Evolutionary conservation across 1,140 invertebrate genomes (phyloP).

Genomic region (Eciton burchellii): DNA sequence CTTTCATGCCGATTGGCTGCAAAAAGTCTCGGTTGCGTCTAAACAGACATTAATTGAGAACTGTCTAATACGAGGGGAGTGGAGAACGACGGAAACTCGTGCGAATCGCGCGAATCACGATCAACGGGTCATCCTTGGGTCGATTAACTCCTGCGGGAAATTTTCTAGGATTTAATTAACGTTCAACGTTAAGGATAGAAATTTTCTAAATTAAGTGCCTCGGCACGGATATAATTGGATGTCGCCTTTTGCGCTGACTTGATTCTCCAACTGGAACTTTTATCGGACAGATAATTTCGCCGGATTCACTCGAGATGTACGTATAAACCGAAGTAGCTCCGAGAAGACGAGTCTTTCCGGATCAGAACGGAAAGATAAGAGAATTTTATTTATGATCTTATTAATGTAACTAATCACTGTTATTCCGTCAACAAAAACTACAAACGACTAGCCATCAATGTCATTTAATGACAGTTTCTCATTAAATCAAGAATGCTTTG

Average conservation of each 20-base stretch:
- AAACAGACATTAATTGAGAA: slow-evolving; percentile 40
- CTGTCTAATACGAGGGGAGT: slow-evolving; percentile 23
- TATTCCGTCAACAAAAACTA: too few relatives aligned
- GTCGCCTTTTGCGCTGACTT: neutral
- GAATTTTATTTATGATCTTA: too few relatives aligned
- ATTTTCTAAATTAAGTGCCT: neutral
- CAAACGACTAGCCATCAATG: too few relatives aligned
- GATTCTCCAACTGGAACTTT: neutral
- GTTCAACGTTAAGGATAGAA: neutral
- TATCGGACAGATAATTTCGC: neutral
- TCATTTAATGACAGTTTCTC: too few relatives aligned
- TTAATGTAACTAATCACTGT: neutral
- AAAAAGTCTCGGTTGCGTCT: slow-evolving; percentile 31
- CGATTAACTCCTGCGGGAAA: neutral
- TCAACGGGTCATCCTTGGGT: neutral
- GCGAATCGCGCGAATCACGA: neutral
- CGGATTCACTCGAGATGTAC: neutral
- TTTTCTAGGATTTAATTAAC: neutral
- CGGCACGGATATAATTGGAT: neutral
- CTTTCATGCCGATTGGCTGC: slow-evolving; percentile 50
- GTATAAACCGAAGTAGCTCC: neutral
- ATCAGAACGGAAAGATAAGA: neutral
- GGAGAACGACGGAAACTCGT: slow-evolving; percentile 26
- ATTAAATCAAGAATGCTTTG: too few relatives aligned
- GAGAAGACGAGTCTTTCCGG: neutral